Percentiles rank a stretch among this genome's conserved stretches.
Evolutionary conservation across 2,888 invertebrate species (phyloP).

Genomic region (Crepidodera aurea): DNA sequence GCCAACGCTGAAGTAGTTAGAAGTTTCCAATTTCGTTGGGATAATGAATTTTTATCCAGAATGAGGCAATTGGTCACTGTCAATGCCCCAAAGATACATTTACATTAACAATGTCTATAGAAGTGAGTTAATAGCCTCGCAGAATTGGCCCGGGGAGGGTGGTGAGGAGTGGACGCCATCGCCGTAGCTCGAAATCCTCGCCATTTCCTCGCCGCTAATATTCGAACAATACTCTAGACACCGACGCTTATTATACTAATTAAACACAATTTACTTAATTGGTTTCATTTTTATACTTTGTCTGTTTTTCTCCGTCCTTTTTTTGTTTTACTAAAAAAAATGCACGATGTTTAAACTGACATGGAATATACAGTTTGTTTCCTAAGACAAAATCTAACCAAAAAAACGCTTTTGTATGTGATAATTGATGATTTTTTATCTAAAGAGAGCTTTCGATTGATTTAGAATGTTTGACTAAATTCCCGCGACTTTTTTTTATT

Average conservation of each 20-base stretch:
- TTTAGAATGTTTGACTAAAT: no score
- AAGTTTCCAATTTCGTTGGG: constrained; percentile 57
- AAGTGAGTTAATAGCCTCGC: constrained; percentile 54
- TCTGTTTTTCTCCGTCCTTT: neutral
- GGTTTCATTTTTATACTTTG: constrained; percentile 19
- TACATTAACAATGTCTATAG: constrained; percentile 58
- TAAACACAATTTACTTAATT: constrained; percentile 45
- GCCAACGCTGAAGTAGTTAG: constrained; percentile 50
- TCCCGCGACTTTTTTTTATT: no score
- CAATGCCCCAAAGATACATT: constrained; percentile 59
- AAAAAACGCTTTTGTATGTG: no score
- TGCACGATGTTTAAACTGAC: no score
- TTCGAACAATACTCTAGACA: constrained; percentile 44
- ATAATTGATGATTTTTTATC: no score
- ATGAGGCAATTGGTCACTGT: constrained; percentile 58
- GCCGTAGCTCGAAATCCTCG: constrained; percentile 24
- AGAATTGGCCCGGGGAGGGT: constrained; percentile 40
- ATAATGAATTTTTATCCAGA: constrained; percentile 57
- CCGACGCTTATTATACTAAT: constrained; percentile 45
- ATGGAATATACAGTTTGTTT: no score
- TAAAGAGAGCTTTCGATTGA: no score
- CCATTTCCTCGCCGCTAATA: constrained; percentile 46
- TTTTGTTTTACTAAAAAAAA: neutral
- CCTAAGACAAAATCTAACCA: no score
- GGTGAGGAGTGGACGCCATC: constrained; percentile 24